Percentiles rank a stretch among this genome's conserved stretches.
Conservation (phyloP, 2,888 invertebrate species). For the Bugulina stolonifera region DNA sequence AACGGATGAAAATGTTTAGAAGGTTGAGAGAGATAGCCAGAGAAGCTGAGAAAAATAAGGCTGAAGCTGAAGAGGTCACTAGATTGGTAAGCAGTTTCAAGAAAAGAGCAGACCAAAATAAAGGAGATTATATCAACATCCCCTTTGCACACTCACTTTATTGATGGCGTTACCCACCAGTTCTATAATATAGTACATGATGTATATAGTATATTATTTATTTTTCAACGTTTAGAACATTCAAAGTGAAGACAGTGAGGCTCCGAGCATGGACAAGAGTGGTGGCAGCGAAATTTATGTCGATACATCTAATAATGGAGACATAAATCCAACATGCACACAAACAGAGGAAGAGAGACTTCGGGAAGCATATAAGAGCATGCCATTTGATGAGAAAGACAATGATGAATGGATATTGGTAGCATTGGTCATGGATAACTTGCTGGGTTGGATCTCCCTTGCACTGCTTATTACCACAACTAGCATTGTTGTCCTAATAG, state of each 20-base stretch:
- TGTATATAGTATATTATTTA: too few species aligned
- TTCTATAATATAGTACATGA: too few species aligned
- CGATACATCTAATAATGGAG: too few species aligned
- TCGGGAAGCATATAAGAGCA: constrained; percentile 5
- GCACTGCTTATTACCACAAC: constrained; percentile 11
- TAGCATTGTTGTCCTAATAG: background rate
- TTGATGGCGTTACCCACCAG: too few species aligned
- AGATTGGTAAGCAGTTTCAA: constrained; percentile 3
- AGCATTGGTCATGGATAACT: constrained; percentile 18
- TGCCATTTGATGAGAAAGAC: constrained; percentile 25
- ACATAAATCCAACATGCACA: background rate
- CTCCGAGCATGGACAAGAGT: background rate
- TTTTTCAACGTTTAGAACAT: background rate
- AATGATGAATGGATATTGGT: constrained; percentile 25
- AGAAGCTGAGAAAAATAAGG: background rate
- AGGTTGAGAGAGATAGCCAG: background rate
- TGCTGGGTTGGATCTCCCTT: constrained; percentile 5
- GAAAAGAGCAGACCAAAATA: too few species aligned
- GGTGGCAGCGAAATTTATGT: too few species aligned
- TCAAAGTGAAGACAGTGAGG: background rate
- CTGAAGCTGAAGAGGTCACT: background rate
- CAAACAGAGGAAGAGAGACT: constrained; percentile 9
- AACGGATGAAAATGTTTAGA: constrained; percentile 1
- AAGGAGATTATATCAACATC: too few species aligned
- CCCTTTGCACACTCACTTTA: too few species aligned